A percentile compares a stretch with the other conserved stretches of the same genome.
Conservation (phyloP, 2,888 invertebrate species). For the Rosalia funebris region DNA sequence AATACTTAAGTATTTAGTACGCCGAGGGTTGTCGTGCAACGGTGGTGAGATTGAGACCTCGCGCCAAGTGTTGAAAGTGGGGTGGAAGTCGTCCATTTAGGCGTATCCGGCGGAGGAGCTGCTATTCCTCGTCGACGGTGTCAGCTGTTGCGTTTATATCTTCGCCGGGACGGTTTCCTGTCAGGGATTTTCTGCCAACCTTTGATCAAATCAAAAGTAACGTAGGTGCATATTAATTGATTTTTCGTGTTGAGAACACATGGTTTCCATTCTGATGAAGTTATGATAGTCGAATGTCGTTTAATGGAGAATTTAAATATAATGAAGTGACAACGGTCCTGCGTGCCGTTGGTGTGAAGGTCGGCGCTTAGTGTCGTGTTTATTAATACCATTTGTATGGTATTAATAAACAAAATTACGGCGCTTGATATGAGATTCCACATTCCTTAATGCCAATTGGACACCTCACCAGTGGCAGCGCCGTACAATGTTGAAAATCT, state of each 20-base stretch:
- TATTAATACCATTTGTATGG: too few species aligned
- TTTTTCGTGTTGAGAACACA: slow-evolving; percentile 13
- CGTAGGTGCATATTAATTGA: slow-evolving; percentile 12
- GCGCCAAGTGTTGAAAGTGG: slow-evolving; percentile 9
- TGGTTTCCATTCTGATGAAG: neutral
- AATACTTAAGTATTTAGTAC: slow-evolving; percentile 38
- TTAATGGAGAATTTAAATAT: neutral
- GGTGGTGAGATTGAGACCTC: slow-evolving; percentile 24
- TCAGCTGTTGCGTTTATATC: slow-evolving; percentile 10
- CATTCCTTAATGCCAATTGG: too few species aligned
- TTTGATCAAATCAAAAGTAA: slow-evolving; percentile 1
- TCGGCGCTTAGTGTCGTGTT: too few species aligned
- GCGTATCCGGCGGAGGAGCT: slow-evolving; percentile 13
- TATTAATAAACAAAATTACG: too few species aligned
- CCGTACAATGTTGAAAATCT: too few species aligned
- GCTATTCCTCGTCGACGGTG: neutral
- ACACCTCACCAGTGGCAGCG: too few species aligned
- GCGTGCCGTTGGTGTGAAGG: too few species aligned
- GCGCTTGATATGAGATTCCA: too few species aligned
- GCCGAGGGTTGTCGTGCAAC: neutral
- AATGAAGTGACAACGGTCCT: too few species aligned
- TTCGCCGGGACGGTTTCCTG: neutral
- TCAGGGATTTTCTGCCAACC: neutral
- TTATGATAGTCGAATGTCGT: neutral
- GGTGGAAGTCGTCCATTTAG: slow-evolving; percentile 25